Conservation (phyloP, 1,140 invertebrate species). For the Harpegnathos saltator region DNA sequence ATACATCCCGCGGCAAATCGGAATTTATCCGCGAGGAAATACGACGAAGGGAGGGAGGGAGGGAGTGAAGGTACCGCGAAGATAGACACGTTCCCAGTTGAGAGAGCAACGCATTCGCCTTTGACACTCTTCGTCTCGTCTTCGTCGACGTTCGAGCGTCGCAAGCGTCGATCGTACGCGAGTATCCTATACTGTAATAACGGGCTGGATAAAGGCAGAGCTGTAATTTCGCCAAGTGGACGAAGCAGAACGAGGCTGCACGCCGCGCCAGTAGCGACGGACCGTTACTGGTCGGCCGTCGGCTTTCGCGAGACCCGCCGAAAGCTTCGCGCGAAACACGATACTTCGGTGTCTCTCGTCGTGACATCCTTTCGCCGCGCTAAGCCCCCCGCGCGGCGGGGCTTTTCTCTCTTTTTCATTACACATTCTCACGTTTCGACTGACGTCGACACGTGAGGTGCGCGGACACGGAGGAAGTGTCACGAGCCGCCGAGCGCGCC, state of each 20-base stretch:
- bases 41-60: not conserved
- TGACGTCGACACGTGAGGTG: slow-evolving; percentile 27
- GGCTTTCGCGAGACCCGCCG: not conserved
- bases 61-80: not conserved
- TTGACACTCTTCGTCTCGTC: too few species aligned
- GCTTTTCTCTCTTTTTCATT: not conserved
- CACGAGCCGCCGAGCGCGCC: not conserved
- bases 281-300: not conserved
- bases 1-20: not conserved
- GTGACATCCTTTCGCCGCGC: not conserved
- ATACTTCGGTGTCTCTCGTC: not conserved
- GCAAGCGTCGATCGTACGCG: too few species aligned
- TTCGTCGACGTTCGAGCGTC: not conserved
- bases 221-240: not conserved
- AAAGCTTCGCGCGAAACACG: not conserved
- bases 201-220: not conserved
- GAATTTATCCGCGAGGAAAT: slow-evolving; percentile 6
- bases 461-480: not conserved
- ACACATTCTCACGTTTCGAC: not conserved
- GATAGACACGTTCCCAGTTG: too few species aligned
- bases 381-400: not conserved
- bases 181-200: not conserved
- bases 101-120: too few species aligned
- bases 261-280: not conserved
- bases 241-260: not conserved